phyloP scores from a whole-genome alignment of 2,888 invertebrate genomes.

The Dasysyrphus tricinctus region DNA sequence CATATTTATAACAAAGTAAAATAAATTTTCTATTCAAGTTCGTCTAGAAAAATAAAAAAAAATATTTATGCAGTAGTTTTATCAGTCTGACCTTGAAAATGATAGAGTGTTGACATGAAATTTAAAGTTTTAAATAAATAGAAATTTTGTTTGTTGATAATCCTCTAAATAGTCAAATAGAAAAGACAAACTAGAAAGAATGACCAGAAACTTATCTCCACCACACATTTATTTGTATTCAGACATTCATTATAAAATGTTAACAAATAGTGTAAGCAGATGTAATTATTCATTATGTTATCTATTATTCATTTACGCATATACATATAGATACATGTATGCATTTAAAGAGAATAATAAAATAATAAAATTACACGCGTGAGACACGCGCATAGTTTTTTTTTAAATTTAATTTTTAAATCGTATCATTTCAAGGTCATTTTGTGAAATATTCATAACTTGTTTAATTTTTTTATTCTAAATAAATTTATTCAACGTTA shows the following conservation, averaged over 20 bases:
- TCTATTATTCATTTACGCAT: no score
- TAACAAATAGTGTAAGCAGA: neutral
- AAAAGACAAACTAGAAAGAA: neutral
- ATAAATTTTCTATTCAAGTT: neutral
- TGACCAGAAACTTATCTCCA: neutral
- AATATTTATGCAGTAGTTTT: constrained; percentile 1
- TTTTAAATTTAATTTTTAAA: neutral
- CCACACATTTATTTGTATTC: neutral
- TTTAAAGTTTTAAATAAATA: constrained; percentile 1
- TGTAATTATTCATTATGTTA: neutral
- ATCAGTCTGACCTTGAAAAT: constrained; percentile 17
- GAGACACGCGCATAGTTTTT: constrained; percentile 26
- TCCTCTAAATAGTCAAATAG: neutral
- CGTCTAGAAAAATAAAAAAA: neutral
- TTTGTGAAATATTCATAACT: constrained; percentile 30
- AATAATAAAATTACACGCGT: constrained; percentile 18
- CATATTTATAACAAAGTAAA: neutral
- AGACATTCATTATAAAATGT: neutral
- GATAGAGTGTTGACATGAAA: constrained; percentile 1
- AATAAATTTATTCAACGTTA: constrained; percentile 36
- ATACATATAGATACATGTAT: neutral
- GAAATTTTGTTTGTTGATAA: no score
- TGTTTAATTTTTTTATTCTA: constrained; percentile 2
- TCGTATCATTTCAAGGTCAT: constrained; percentile 22
- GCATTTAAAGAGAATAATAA: no score